Evolutionary conservation across 2,113 vertebrate species (phyloP).

Genomic region (Calypte anna): DNA sequence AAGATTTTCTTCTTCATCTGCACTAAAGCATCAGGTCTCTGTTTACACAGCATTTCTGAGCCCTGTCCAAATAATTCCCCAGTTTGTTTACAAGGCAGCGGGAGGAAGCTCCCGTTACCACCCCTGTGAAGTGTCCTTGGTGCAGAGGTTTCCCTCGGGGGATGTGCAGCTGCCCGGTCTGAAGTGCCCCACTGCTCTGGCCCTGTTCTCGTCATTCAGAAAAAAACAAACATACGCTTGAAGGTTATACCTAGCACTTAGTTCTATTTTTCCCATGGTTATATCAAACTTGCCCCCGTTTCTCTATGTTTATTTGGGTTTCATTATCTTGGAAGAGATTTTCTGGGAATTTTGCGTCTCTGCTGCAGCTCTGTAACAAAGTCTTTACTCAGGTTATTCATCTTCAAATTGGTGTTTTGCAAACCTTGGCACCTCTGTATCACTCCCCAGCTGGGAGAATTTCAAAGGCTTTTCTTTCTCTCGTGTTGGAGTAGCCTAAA

Average conservation of each 20-base stretch:
- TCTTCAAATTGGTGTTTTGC: neutral
- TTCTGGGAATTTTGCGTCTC: neutral
- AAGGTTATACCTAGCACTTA: neutral
- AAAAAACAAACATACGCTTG: neutral
- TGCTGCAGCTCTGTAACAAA: neutral
- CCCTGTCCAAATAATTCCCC: neutral
- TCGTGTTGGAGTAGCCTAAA: neutral
- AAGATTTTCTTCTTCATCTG: neutral
- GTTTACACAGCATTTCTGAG: neutral
- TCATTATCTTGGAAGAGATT: neutral
- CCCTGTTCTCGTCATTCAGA: neutral
- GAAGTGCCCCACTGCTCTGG: neutral
- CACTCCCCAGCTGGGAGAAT: neutral
- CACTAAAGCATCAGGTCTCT: neutral
- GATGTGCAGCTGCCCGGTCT: fast-evolving
- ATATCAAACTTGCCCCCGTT: neutral
- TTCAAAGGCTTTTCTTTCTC: neutral
- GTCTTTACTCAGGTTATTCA: neutral
- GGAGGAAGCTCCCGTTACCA: neutral
- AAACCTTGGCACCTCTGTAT: neutral
- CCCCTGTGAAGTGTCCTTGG: neutral
- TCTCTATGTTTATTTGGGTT: neutral
- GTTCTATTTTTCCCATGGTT: neutral
- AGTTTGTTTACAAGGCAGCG: neutral
- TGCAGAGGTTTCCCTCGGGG: neutral